Conservation (phyloP, 2,797 vertebrate species). For the Pempheris klunzingeri region DNA sequence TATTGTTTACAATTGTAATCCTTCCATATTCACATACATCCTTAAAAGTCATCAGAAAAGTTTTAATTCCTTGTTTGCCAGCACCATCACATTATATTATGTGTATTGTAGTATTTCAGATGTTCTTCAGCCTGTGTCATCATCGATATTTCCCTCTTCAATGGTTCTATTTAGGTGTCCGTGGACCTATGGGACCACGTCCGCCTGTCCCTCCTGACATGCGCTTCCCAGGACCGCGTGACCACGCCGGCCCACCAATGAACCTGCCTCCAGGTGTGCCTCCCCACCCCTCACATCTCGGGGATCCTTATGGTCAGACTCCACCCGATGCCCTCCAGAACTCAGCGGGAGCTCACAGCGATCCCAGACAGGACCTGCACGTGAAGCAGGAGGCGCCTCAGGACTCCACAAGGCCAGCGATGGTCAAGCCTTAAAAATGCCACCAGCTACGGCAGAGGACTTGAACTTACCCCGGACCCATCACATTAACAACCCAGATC, state of each 20-base stretch:
- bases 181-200: conserved; percentile 82
- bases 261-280: conserved; percentile 79
- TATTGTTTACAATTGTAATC: background rate
- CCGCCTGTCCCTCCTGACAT: conserved; percentile 77
- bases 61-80: no score
- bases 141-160: background rate
- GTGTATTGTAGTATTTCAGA: no score
- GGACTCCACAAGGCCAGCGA: conserved; percentile 70
- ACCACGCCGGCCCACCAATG: conserved; percentile 77
- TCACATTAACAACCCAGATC: conserved; percentile 36
- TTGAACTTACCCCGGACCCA: conserved; percentile 42
- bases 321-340: conserved; percentile 63
- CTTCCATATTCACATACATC: background rate
- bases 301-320: conserved; percentile 52
- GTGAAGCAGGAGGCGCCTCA: conserved; percentile 74
- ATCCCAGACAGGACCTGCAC: conserved; percentile 60
- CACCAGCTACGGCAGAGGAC: conserved; percentile 61
- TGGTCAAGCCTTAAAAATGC: conserved; percentile 78
- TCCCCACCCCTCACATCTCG: conserved; percentile 52
- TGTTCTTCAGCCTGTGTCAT: background rate
- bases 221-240: conserved; percentile 84
- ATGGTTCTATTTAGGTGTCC: conserved; percentile 56
- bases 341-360: conserved; percentile 72
- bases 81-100: no score
- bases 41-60: no score